These are phyloP conservation scores for Drosophila ohnishii DNA, from an alignment of 1,140 invertebrate species.

Conservation along the genomic window DNA sequence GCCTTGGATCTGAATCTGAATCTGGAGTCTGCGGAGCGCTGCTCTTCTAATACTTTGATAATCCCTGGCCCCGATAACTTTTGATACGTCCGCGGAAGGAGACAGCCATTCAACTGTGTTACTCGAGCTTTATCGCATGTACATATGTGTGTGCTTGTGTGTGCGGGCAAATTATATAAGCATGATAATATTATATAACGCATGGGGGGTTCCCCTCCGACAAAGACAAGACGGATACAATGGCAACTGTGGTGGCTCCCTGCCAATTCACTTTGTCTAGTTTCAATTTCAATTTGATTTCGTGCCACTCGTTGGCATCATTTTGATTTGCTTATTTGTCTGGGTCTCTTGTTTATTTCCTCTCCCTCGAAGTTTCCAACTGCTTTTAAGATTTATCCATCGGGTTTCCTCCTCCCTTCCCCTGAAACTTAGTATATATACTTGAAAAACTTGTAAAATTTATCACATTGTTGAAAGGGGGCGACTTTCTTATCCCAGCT, in stretches of 20 bases:
- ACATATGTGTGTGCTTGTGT: constrained; percentile 21
- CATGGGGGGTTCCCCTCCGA: constrained; percentile 14
- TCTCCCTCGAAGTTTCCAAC: not conserved
- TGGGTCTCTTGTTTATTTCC: constrained; percentile 24
- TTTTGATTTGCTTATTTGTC: constrained; percentile 72
- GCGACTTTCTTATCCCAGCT: constrained; percentile 25
- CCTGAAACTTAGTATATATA: not conserved
- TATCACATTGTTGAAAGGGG: constrained; percentile 16
- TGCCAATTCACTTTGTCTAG: constrained; percentile 69
- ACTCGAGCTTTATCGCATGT: constrained; percentile 68
- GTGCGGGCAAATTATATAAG: constrained; percentile 69
- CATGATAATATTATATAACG: constrained; percentile 76
- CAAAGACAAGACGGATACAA: not conserved
- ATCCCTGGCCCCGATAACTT: constrained; percentile 72
- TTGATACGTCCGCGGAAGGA: constrained; percentile 50
- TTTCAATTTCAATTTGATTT: constrained; percentile 77
- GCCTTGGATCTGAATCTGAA: constrained; percentile 7
- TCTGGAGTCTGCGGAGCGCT: constrained; percentile 16
- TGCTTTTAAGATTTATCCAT: constrained; percentile 20
- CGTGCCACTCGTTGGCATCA: constrained; percentile 43
- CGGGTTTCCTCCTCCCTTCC: not conserved
- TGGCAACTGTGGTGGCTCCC: constrained; percentile 25
- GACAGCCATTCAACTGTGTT: constrained; percentile 75
- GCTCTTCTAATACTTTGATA: constrained; percentile 72
- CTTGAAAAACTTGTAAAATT: constrained; percentile 24